Percentiles rank a stretch among this genome's conserved stretches.
These are phyloP conservation scores for Perizoma flavofasciatum DNA, from an alignment of 2,888 invertebrate species.

Conservation along the genomic window DNA sequence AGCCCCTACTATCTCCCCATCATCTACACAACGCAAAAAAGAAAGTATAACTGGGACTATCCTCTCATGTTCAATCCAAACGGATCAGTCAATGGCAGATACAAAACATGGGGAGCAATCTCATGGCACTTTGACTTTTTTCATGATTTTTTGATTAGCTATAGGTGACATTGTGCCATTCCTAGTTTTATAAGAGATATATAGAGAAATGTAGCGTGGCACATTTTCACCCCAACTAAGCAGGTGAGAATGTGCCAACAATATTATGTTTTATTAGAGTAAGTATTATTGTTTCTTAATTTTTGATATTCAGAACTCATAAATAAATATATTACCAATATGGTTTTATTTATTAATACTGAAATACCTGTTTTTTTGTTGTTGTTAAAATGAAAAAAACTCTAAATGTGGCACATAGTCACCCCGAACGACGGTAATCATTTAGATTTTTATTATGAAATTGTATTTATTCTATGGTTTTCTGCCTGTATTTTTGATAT, in stretches of 20 bases:
- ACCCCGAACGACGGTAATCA: constrained; percentile 10
- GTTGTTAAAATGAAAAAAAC: constrained; percentile 15
- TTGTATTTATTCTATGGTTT: no score
- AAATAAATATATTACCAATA: constrained; percentile 12
- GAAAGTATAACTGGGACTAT: constrained; percentile 22
- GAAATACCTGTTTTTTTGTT: constrained; percentile 16
- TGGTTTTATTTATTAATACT: constrained; percentile 16
- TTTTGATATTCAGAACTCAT: constrained; percentile 8
- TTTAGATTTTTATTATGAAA: background rate
- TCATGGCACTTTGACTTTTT: constrained; percentile 25
- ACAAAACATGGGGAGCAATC: constrained; percentile 23
- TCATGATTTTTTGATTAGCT: constrained; percentile 17
- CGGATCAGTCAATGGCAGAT: constrained; percentile 22
- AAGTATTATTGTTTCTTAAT: constrained; percentile 21
- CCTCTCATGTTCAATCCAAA: constrained; percentile 18
- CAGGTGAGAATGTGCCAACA: constrained; percentile 21
- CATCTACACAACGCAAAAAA: constrained; percentile 16
- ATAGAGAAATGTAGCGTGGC: constrained; percentile 15
- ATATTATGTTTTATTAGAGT: constrained; percentile 18
- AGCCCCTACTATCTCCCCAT: constrained; percentile 20
- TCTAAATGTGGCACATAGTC: constrained; percentile 20
- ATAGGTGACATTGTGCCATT: constrained; percentile 23
- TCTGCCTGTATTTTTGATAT: no score
- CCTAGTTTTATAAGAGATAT: constrained; percentile 13
- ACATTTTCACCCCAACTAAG: constrained; percentile 19